Conservation (phyloP, 2,797 vertebrate species). For the Crocidura indochinensis region DNA sequence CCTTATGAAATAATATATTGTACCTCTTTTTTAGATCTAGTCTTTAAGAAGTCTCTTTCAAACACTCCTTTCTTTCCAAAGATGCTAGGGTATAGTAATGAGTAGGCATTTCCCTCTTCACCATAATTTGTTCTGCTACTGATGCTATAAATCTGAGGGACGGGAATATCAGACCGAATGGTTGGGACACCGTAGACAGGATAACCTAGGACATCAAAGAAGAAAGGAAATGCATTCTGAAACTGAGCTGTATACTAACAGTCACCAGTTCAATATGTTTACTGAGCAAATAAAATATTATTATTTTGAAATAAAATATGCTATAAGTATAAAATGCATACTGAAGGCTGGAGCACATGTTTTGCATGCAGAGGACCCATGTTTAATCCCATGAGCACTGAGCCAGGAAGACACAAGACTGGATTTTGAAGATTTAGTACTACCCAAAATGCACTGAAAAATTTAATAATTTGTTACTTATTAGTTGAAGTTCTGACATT, state of each 20-base stretch:
- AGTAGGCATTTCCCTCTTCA: conserved; percentile 88
- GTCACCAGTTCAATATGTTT: background rate
- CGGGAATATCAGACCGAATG: conserved; percentile 91
- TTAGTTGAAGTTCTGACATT: too few relatives aligned
- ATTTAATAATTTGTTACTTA: too few relatives aligned
- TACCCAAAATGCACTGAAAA: too few relatives aligned
- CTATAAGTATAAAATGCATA: background rate
- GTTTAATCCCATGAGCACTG: too few relatives aligned
- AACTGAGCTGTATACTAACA: background rate
- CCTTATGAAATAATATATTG: conserved; percentile 55
- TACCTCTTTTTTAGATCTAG: conserved; percentile 94
- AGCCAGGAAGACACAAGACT: too few relatives aligned
- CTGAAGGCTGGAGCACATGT: background rate
- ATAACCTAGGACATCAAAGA: conserved; percentile 86
- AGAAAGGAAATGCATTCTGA: background rate
- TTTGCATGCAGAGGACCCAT: too few relatives aligned
- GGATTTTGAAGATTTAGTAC: too few relatives aligned
- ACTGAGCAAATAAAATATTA: background rate
- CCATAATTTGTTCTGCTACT: conserved; percentile 93
- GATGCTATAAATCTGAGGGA: conserved; percentile 90
- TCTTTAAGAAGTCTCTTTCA: conserved; percentile 91
- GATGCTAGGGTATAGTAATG: conserved; percentile 92
- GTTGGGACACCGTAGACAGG: conserved; percentile 91
- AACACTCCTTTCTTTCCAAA: conserved; percentile 91
- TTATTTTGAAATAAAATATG: background rate